Percentiles rank a stretch among this genome's conserved stretches.
Conservation (phyloP, 1,140 invertebrate genomes). For the Xylocopa sonorina region DNA sequence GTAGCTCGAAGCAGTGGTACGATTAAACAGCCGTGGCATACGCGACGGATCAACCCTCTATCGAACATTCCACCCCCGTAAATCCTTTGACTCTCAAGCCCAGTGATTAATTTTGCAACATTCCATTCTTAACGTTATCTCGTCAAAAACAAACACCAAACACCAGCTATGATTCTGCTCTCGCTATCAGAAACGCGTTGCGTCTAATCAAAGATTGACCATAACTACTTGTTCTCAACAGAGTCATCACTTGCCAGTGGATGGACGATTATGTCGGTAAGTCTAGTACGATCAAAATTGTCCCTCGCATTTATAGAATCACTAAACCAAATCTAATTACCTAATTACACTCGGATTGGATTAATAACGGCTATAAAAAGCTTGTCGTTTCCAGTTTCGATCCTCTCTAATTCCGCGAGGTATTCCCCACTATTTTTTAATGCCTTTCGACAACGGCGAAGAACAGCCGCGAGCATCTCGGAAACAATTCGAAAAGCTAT, state of each 20-base stretch:
- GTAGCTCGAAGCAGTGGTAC: not conserved
- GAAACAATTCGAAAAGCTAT: slow-evolving; percentile 7
- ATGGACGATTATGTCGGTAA: too few relatives aligned
- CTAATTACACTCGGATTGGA: too few relatives aligned
- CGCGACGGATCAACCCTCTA: slow-evolving; percentile 34
- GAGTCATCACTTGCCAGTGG: too few relatives aligned
- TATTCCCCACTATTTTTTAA: not conserved
- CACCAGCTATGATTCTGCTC: too few relatives aligned
- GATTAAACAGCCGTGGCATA: slow-evolving; percentile 29
- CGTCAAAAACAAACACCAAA: too few relatives aligned
- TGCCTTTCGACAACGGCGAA: not conserved
- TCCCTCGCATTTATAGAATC: too few relatives aligned
- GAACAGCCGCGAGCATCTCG: not conserved
- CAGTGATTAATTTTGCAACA: slow-evolving; percentile 23
- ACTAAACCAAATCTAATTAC: too few relatives aligned
- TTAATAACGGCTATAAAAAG: not conserved
- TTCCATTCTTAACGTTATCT: slow-evolving; percentile 14
- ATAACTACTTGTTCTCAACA: too few relatives aligned
- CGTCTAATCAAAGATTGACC: too few relatives aligned
- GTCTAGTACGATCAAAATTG: too few relatives aligned
- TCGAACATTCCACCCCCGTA: slow-evolving; percentile 12
- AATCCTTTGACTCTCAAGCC: slow-evolving; percentile 21
- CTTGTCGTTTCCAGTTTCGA: not conserved
- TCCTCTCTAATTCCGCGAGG: not conserved
- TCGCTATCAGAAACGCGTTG: too few relatives aligned